Evolutionary conservation across 2,797 vertebrate genomes (phyloP), one percentile per base, ranked within the genome.

Genomic region (Geotrypetes seraphini): DNA sequence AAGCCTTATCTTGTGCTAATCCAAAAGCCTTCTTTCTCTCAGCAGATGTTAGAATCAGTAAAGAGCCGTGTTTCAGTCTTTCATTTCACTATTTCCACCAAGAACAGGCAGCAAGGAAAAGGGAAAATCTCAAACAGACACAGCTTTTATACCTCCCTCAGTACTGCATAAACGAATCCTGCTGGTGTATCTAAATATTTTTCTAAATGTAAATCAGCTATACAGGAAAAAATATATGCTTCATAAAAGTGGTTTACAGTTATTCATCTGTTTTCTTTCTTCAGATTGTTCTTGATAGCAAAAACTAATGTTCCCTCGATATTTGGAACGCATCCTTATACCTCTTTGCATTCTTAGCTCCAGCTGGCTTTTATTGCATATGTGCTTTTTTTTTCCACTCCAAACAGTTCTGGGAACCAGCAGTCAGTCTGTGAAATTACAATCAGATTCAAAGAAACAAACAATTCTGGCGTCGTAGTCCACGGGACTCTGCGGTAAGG

Each of bases 61-160:
- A n/a, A n/a, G n/a, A n/a, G n/a, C 57, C 49, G 36, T 44, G 51
- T 57, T 47, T 54, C 61, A 55, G 56, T 36, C 66, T 63, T 53
- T 0, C 2, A 17, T 53, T 62, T 48, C 55, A 32, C 25, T 26
- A 7, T 11, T 38, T 8, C 26, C 16, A 34, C 25, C 17, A 28
- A 31, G 55, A 63, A 58, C 53, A 56, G 31, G 39, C 37, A 43
- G 44, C 44, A 43, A 0, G 31, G 29, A 8, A 22, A 31, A 23
- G 33, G 14, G 12, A 35, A 23, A 25, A n/a, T n/a, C n/a, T n/a
- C n/a, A 0, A 20, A 19, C 7, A 12, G 19, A 41, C 5, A 5
- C 33, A 28, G 11, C 20, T 31, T 25, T 39, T 0, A 11, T 25
- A 19, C 2, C 3, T 16, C 31, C 48, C 25, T 43, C 2, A 16